These are phyloP conservation scores for Xestia c-nigrum DNA, from an alignment of 2,888 invertebrate genomes.

Conservation along the genomic window DNA sequence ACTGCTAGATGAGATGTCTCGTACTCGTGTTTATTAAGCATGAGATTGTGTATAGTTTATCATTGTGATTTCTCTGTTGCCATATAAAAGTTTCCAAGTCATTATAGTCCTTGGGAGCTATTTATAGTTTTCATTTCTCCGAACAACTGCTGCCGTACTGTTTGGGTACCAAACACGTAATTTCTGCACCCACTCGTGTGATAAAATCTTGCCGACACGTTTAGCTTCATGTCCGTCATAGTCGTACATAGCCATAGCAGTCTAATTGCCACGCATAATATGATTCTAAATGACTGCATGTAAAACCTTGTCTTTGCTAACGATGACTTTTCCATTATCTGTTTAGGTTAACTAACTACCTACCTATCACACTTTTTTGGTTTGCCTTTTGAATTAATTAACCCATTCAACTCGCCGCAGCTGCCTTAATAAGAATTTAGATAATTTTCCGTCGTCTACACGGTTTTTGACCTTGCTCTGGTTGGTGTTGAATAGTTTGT, in stretches of 20 bases:
- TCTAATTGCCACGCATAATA: constrained; percentile 39
- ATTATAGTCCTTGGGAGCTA: constrained; percentile 18
- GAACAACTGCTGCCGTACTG: constrained; percentile 15
- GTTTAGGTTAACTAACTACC: background rate
- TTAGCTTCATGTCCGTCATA: constrained; percentile 23
- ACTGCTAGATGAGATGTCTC: background rate
- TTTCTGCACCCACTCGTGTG: constrained; percentile 35
- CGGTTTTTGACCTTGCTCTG: constrained; percentile 76
- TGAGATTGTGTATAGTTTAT: constrained; percentile 6
- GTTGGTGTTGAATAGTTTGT: constrained; percentile 70
- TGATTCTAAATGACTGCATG: constrained; percentile 24
- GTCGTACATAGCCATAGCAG: constrained; percentile 26
- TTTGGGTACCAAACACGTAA: constrained; percentile 26
- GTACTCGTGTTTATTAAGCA: background rate
- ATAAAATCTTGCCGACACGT: constrained; percentile 44
- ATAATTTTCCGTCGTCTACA: constrained; percentile 65
- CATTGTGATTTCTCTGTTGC: background rate
- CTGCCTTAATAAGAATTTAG: constrained; percentile 42
- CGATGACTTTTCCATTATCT: constrained; percentile 59
- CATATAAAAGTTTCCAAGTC: constrained; percentile 4
- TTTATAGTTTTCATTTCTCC: constrained; percentile 36
- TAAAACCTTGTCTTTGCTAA: constrained; percentile 52
- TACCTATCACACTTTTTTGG: constrained; percentile 36
- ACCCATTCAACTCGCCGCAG: constrained; percentile 16
- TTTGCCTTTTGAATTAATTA: constrained; percentile 34